Percentiles rank a stretch among this genome's conserved stretches.
Conservation (phyloP, 2,888 invertebrate genomes). For the Lordiphosa andalusiaca region DNA sequence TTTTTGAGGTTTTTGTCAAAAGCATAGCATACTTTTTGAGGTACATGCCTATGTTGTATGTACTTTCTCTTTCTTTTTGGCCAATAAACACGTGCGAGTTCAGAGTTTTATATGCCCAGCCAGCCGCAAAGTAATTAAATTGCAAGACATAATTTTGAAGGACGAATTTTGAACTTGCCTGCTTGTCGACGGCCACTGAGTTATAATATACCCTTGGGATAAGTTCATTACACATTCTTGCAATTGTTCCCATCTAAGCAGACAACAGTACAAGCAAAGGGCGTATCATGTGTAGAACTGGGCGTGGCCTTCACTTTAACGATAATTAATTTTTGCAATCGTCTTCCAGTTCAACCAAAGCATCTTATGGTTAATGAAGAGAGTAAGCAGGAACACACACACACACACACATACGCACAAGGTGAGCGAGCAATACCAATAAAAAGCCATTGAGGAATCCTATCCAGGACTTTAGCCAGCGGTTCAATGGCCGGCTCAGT, state of each 20-base stretch:
- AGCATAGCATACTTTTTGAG: slow-evolving; percentile 33
- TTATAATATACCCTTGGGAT: slow-evolving; percentile 47
- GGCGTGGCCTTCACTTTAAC: slow-evolving; percentile 27
- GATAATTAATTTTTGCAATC: slow-evolving; percentile 70
- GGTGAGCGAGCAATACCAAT: slow-evolving; percentile 61
- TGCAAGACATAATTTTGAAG: slow-evolving; percentile 47
- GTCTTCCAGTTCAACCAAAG: slow-evolving; percentile 61
- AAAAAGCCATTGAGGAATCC: slow-evolving; percentile 58
- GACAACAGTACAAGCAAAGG: slow-evolving; percentile 59
- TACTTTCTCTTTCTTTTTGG: background rate
- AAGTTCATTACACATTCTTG: slow-evolving; percentile 56
- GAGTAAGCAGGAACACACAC: slow-evolving; percentile 20
- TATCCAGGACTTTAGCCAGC: slow-evolving; percentile 10
- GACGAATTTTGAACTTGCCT: slow-evolving; percentile 62
- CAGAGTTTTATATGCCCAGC: background rate
- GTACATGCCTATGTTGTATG: background rate
- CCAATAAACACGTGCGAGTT: background rate
- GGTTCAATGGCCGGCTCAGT: slow-evolving; percentile 55
- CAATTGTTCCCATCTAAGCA: slow-evolving; percentile 47
- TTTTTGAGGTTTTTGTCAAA: slow-evolving; percentile 21
- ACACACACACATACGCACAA: too few species aligned
- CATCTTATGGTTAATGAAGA: slow-evolving; percentile 58
- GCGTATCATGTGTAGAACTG: slow-evolving; percentile 42
- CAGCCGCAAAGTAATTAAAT: slow-evolving; percentile 66
- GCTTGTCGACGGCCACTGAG: slow-evolving; percentile 21